A percentile compares a stretch with the other conserved stretches of the same genome.
These are phyloP conservation scores for Motacilla alba DNA, from an alignment of 2,113 vertebrate genomes.

Conservation along the genomic window DNA sequence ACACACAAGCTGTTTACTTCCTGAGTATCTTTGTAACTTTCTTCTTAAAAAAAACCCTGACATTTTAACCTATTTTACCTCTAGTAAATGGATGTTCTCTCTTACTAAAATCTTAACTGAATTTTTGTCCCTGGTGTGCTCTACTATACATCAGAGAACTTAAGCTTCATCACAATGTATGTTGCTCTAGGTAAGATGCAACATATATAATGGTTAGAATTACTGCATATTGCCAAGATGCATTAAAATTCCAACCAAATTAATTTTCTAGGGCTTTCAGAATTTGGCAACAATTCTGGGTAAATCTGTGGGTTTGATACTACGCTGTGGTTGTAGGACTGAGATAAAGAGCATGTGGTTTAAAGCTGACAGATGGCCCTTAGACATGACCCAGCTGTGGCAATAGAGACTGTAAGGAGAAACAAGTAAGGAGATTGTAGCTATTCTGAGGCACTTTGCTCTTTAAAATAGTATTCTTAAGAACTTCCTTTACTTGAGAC, in stretches of 20 bases:
- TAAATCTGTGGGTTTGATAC: not conserved
- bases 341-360: not conserved
- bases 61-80: not conserved
- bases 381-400: not conserved
- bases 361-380: not conserved
- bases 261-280: not conserved
- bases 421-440: not conserved
- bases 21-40: not conserved
- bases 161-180: not conserved
- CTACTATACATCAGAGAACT: not conserved
- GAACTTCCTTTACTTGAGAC: not conserved
- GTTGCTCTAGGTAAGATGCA: not conserved
- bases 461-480: not conserved
- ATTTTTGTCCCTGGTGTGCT: not conserved
- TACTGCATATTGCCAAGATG: not conserved
- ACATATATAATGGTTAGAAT: not conserved
- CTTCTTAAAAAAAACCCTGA: not conserved
- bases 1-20: not conserved
- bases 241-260: conserved; percentile 13
- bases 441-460: not conserved
- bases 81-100: not conserved
- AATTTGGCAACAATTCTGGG: not conserved
- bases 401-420: not conserved
- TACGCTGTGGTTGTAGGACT: not conserved
- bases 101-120: not conserved